These are phyloP conservation scores for Pogonomyrmex californicus DNA, from an alignment of 1,140 invertebrate species.

Conservation along the genomic window DNA sequence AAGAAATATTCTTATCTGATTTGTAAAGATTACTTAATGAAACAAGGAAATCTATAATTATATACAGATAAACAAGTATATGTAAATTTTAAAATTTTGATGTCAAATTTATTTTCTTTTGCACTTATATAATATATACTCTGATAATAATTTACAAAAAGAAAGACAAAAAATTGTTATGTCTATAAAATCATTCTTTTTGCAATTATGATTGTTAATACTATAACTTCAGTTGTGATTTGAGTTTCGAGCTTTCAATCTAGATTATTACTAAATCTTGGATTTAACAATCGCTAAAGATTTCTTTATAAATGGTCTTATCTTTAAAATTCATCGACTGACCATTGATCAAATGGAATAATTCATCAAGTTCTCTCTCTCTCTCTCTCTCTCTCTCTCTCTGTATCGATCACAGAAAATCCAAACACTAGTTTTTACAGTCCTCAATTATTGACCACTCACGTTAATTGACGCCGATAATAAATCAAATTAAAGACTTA, in stretches of 20 bases:
- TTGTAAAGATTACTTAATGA: slow-evolving; percentile 4
- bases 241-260: slow-evolving; percentile 68
- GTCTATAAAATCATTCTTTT: slow-evolving; percentile 58
- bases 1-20: slow-evolving; percentile 38
- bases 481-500: slow-evolving; percentile 71
- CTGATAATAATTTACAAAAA: slow-evolving; percentile 43
- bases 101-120: slow-evolving; percentile 34
- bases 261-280: slow-evolving; percentile 50
- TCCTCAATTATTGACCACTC: slow-evolving; percentile 54
- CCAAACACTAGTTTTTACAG: slow-evolving; percentile 59
- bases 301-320: slow-evolving; percentile 18
- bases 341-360: neutral
- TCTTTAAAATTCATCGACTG: slow-evolving; percentile 17
- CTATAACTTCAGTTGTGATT: slow-evolving; percentile 65
- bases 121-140: neutral
- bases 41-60: slow-evolving; percentile 43
- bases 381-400: no score
- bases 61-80: slow-evolving; percentile 42
- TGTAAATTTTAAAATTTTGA: slow-evolving; percentile 34
- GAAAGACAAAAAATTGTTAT: slow-evolving; percentile 52
- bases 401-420: slow-evolving; percentile 32
- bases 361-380: neutral
- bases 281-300: slow-evolving; percentile 51
- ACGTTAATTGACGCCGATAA: slow-evolving; percentile 63
- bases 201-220: slow-evolving; percentile 59